phyloP scores from a whole-genome alignment of 2,113 vertebrate species.

The Cinclus cinclus region DNA sequence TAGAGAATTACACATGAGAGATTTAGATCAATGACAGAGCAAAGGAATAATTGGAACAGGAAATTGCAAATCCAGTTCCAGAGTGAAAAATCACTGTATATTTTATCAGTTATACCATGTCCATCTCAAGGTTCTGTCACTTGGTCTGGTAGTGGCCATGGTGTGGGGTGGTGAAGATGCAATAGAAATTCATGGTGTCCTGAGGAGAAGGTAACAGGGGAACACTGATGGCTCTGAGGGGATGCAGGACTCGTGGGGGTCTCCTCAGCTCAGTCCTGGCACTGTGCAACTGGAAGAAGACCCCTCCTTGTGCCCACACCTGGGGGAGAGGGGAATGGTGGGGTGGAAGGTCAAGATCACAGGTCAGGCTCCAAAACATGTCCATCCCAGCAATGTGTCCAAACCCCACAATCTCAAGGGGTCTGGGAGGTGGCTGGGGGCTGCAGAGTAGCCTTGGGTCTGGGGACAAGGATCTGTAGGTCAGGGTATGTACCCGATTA shows the following conservation, averaged over 20 bases:
- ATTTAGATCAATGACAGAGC: neutral
- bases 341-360: neutral
- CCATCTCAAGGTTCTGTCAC: neutral
- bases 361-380: no score
- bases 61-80: neutral
- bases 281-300: neutral
- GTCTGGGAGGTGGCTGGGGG: neutral
- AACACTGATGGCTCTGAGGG: neutral
- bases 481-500: neutral
- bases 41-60: neutral
- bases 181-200: neutral
- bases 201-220: neutral
- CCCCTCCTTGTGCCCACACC: neutral
- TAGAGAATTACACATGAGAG: neutral
- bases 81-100: neutral
- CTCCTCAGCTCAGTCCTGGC: neutral
- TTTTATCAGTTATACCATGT: neutral
- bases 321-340: neutral
- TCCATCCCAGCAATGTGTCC: neutral
- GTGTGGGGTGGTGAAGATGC: neutral
- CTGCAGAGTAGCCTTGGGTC: neutral
- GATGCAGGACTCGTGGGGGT: rapidly evolving
- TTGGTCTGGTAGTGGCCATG: no score
- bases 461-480: neutral
- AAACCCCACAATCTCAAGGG: neutral